Evolutionary conservation across 1,140 invertebrate genomes (phyloP).

Genomic region (Hermetia illucens): DNA sequence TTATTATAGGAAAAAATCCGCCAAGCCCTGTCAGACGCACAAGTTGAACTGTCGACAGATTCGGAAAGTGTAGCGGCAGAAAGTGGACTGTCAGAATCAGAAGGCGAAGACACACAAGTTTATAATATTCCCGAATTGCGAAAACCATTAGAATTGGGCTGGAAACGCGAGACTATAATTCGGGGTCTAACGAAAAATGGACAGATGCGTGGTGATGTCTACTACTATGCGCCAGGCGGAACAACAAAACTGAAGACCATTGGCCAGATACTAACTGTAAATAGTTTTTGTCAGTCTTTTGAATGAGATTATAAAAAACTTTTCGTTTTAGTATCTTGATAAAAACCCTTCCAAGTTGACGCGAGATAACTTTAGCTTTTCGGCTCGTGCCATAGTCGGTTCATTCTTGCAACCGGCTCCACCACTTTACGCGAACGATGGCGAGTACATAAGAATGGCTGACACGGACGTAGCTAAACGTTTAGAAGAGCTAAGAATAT

Average conservation of each 20-base stretch:
- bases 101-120: slow-evolving; percentile 33
- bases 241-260: slow-evolving; percentile 32
- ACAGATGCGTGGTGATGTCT: slow-evolving; percentile 71
- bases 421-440: slow-evolving; percentile 36
- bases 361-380: slow-evolving; percentile 84
- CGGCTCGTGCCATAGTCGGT: slow-evolving; percentile 71
- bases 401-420: slow-evolving; percentile 66
- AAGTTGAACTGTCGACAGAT: slow-evolving; percentile 36
- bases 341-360: slow-evolving; percentile 63
- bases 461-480: slow-evolving; percentile 45
- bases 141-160: slow-evolving; percentile 65
- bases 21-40: slow-evolving; percentile 33
- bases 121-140: slow-evolving; percentile 47
- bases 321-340: slow-evolving; percentile 53
- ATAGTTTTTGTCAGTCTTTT: slow-evolving; percentile 9
- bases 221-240: slow-evolving; percentile 71
- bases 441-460: slow-evolving; percentile 41
- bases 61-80: slow-evolving; percentile 38
- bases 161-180: slow-evolving; percentile 81
- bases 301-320: slow-evolving; percentile 5
- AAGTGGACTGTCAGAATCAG: slow-evolving; percentile 29
- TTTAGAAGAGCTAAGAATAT: slow-evolving; percentile 27
- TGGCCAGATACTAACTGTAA: slow-evolving; percentile 37
- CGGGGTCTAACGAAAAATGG: slow-evolving; percentile 66
- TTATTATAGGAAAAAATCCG: slow-evolving; percentile 34